phyloP scores from a whole-genome alignment of 2,113 vertebrate species.

The Sitta europaea region DNA sequence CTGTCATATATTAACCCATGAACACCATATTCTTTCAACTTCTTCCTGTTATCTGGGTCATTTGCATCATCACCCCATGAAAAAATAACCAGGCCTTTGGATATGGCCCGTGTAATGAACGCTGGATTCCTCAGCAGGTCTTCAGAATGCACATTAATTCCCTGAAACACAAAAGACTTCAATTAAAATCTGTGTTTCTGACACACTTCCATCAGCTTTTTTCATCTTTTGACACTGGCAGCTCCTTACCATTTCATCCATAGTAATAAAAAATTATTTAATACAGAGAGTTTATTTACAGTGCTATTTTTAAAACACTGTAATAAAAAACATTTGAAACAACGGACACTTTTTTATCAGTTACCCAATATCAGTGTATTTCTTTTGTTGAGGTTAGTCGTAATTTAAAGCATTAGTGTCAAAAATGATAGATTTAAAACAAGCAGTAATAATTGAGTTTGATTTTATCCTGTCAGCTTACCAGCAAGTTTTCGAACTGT shows the following conservation, averaged over 20 bases:
- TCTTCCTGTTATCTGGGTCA: conserved; percentile 86
- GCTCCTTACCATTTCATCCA: not conserved
- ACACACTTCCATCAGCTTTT: not conserved
- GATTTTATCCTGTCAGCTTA: conserved; percentile 60
- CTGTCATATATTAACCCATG: conserved; percentile 95
- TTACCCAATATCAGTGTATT: no score
- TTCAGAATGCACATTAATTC: conserved; percentile 91
- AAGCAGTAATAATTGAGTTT: not conserved
- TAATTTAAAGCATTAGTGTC: not conserved
- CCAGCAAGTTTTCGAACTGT: conserved; percentile 94
- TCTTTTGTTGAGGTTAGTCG: not conserved
- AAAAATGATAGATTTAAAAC: not conserved
- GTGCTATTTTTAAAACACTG: not conserved
- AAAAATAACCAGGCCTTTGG: conserved; percentile 92
- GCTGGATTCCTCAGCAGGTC: conserved; percentile 86
- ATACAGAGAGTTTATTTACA: not conserved
- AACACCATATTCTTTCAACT: conserved; percentile 85
- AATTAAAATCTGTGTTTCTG: not conserved
- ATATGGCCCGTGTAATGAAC: conserved; percentile 81
- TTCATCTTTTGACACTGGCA: not conserved
- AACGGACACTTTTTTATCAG: not conserved
- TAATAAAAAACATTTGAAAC: not conserved
- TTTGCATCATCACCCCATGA: conserved; percentile 97
- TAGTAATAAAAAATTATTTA: not conserved
- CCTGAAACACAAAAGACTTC: conserved; percentile 69